Evolutionary conservation across 2,888 invertebrate genomes (phyloP).

Genomic region (Dynastes tityus): DNA sequence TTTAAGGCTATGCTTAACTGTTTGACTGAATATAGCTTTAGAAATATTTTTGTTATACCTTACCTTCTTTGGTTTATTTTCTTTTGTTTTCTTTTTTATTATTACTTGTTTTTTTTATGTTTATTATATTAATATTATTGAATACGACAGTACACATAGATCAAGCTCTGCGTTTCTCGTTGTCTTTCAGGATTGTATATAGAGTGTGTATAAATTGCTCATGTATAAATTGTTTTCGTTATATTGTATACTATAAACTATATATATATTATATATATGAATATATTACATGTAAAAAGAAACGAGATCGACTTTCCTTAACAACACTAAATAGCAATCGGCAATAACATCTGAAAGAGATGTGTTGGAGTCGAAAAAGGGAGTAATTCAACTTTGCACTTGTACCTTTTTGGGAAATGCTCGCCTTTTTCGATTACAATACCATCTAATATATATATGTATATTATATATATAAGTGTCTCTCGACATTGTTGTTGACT

Average conservation of each 20-base stretch:
- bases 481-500: constrained; percentile 54
- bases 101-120: constrained; percentile 32
- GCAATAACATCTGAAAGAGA: constrained; percentile 38
- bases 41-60: constrained; percentile 40
- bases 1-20: constrained; percentile 59
- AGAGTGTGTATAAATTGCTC: constrained; percentile 69
- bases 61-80: constrained; percentile 12
- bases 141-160: constrained; percentile 53
- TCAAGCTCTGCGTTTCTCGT: constrained; percentile 56
- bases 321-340: constrained; percentile 28
- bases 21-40: constrained; percentile 52
- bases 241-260: constrained; percentile 61
- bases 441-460: constrained; percentile 20
- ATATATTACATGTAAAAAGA: constrained; percentile 47
- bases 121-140: constrained; percentile 48
- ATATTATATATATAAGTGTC: constrained; percentile 22
- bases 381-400: constrained; percentile 34
- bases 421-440: constrained; percentile 33
- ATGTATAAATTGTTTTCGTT: constrained; percentile 71
- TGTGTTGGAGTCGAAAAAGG: constrained; percentile 36
- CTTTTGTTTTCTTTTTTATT: constrained; percentile 30
- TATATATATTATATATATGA: constrained; percentile 42
- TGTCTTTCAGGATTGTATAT: constrained; percentile 66
- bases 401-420: constrained; percentile 37
- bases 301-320: constrained; percentile 46